These are phyloP conservation scores for Melanotaenia parkinsoni DNA, from an alignment of 2,797 vertebrate species.

Conservation along the genomic window DNA sequence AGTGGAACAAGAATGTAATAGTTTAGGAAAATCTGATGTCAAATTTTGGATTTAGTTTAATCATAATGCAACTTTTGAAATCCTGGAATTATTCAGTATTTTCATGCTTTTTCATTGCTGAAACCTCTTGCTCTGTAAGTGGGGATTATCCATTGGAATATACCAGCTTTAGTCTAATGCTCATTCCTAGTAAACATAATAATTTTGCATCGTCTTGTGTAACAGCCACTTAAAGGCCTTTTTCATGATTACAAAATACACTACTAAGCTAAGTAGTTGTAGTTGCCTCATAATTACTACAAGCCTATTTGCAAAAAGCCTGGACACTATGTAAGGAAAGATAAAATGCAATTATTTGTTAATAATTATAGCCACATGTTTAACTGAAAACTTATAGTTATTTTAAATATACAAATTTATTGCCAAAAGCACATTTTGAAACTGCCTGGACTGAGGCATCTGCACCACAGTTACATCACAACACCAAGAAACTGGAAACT, in stretches of 20 bases:
- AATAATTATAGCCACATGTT: neutral
- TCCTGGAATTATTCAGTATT: neutral
- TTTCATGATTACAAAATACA: slow-evolving; percentile 9
- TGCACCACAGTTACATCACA: neutral
- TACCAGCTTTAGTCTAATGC: slow-evolving; percentile 29
- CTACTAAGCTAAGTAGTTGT: neutral
- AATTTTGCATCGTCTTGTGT: slow-evolving; percentile 53
- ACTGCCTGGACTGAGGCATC: neutral
- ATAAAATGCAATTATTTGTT: neutral
- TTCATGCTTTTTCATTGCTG: slow-evolving; percentile 17
- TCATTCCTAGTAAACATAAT: slow-evolving; percentile 27
- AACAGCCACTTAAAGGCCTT: slow-evolving; percentile 34
- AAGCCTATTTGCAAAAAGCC: neutral
- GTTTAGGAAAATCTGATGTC: neutral
- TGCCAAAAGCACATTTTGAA: no score
- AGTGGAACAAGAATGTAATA: neutral
- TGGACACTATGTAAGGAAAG: neutral
- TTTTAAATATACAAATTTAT: no score
- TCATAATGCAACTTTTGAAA: slow-evolving; percentile 5
- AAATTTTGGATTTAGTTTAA: neutral
- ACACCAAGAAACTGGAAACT: neutral
- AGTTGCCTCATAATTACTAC: neutral
- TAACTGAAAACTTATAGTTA: no score
- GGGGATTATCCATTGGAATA: slow-evolving; percentile 34
- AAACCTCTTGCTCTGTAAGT: slow-evolving; percentile 19